Evolutionary conservation across 2,888 invertebrate genomes (phyloP).

Genomic region (Sepioteuthis lessoniana): DNA sequence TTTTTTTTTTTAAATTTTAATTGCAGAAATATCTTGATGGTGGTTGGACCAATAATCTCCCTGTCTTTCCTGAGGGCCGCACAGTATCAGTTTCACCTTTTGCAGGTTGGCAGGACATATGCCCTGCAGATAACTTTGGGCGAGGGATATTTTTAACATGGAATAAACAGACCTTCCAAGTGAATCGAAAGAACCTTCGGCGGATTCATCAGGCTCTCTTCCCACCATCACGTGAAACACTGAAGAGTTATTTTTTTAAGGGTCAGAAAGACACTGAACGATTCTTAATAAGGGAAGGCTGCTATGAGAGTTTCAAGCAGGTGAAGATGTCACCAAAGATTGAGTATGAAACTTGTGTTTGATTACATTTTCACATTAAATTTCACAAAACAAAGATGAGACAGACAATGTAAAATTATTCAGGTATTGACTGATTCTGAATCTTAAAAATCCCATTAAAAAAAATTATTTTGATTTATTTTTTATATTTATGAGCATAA

Average conservation of each 20-base stretch:
- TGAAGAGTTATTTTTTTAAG: slow-evolving; percentile 71
- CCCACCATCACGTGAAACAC: slow-evolving; percentile 69
- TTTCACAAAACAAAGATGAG: background rate
- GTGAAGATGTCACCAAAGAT: background rate
- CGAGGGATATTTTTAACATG: slow-evolving; percentile 56
- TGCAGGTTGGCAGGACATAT: slow-evolving; percentile 96
- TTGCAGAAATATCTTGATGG: slow-evolving; percentile 88
- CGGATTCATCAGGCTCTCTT: slow-evolving; percentile 73
- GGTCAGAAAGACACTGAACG: slow-evolving; percentile 72
- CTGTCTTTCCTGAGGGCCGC: slow-evolving; percentile 84
- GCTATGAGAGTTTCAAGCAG: slow-evolving; percentile 25
- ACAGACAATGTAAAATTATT: background rate
- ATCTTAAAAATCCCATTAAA: background rate
- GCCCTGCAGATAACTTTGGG: slow-evolving; percentile 78
- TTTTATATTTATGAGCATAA: background rate
- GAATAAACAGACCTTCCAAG: slow-evolving; percentile 66
- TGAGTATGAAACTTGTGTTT: background rate
- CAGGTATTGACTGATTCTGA: background rate
- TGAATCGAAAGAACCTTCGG: slow-evolving; percentile 71
- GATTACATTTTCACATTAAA: background rate
- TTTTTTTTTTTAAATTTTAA: background rate
- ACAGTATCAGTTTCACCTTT: slow-evolving; percentile 97
- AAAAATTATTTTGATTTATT: background rate
- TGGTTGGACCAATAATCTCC: slow-evolving; percentile 94
- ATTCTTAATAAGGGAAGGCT: slow-evolving; percentile 64